Percentiles rank a stretch among this genome's conserved stretches.
Evolutionary conservation across 92 coral and sea anemone species (phyloP).

Genomic region (Diadumene lineata): DNA sequence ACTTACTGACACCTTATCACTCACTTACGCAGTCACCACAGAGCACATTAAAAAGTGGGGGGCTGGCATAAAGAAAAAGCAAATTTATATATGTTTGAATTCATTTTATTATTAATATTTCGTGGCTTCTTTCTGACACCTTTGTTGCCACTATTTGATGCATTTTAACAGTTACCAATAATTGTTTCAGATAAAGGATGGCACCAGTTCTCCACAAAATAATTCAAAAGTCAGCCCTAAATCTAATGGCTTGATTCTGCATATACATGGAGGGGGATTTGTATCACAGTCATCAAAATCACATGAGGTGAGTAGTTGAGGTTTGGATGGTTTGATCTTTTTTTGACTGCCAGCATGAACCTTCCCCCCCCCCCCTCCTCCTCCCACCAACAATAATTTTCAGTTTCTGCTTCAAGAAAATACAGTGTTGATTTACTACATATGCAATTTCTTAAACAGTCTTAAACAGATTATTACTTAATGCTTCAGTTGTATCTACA

Average conservation of each 20-base stretch:
- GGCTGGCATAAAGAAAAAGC: no score
- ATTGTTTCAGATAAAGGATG: conserved; percentile 59
- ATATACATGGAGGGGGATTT: conserved; percentile 98
- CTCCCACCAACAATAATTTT: neutral
- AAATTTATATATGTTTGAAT: no score
- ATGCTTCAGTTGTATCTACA: no score
- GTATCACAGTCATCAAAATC: conserved; percentile 97
- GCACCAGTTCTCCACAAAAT: conserved; percentile 42
- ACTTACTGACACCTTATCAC: conserved; percentile 12
- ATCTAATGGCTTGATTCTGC: conserved; percentile 80
- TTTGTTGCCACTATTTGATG: neutral
- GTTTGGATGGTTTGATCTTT: neutral
- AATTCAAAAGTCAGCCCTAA: conserved; percentile 60
- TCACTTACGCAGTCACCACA: neutral
- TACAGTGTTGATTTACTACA: no score
- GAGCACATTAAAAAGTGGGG: no score
- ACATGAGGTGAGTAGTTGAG: conserved; percentile 71
- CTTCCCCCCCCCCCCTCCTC: neutral
- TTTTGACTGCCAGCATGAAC: neutral
- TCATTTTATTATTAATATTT: neutral
- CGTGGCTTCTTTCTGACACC: conserved; percentile 1
- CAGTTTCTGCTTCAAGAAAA: no score
- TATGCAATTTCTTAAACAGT: no score
- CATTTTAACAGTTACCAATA: neutral
- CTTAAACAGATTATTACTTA: no score